phyloP scores from a whole-genome alignment of 2,113 vertebrate species.

The Bambusicola thoracicus region DNA sequence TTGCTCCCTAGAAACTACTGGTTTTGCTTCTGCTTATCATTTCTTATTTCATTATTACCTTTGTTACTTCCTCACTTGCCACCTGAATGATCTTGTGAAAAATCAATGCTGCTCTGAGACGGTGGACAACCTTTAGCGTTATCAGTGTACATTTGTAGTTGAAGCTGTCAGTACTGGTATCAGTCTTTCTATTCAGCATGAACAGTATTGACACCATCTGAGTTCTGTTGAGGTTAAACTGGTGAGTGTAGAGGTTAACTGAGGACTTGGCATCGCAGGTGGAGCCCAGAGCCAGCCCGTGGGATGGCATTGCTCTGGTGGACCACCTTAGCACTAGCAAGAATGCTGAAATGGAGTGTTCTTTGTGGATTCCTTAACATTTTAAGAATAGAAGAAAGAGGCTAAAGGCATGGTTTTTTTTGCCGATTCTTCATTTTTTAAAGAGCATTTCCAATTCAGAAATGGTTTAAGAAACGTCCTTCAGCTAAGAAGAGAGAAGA shows the following conservation, averaged over 20 bases:
- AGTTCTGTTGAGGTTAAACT: not conserved
- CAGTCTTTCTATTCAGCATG: not conserved
- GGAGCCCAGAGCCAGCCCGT: not conserved
- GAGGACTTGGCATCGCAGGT: not conserved
- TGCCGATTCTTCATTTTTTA: not conserved
- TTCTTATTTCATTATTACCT: not conserved
- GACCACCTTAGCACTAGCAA: not conserved
- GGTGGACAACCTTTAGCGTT: not conserved
- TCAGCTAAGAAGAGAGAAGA: not conserved
- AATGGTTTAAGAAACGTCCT: not conserved
- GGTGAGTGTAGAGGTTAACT: not conserved
- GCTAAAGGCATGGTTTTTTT: not conserved
- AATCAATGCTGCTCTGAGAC: not conserved
- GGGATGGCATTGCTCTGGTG: not conserved
- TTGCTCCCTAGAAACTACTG: not conserved
- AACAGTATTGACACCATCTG: not conserved
- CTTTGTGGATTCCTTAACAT: not conserved
- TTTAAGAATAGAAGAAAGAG: not conserved
- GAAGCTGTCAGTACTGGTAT: not conserved
- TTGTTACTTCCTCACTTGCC: not conserved
- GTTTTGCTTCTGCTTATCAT: not conserved
- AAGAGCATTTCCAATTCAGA: slow-evolving; percentile 35
- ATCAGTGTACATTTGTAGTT: not conserved
- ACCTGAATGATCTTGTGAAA: not conserved
- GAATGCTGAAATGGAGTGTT: not conserved